Base-by-base conservation (phyloP, 2,113 vertebrate species). In the Nanorana parkeri region DNA sequence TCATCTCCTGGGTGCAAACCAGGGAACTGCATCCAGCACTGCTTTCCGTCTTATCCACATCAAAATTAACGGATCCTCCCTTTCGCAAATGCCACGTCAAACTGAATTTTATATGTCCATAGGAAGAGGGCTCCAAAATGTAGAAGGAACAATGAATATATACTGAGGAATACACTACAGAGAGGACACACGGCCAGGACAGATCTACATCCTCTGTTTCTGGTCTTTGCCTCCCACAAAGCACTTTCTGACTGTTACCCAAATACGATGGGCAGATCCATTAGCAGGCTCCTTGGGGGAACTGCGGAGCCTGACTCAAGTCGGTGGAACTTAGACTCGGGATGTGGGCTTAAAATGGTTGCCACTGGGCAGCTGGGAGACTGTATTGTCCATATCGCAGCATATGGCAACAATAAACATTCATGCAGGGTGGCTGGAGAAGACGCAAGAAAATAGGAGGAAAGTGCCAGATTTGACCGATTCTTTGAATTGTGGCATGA, bases 221-320 rank as follows among this genome's bases (percentile, higher is more conserved):
- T 24, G 79, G 79, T n/a, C 54, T 51, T 10, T 0, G 67, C 55
- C 64, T 81, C 61, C 29, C 69, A 23, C 13, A 21, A 55, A 66
- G 79, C 79, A 81, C 79, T 74, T 80, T 71, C 55, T 24, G 41
- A 80, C 68, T 81, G 17, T 72, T 74, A 74, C 68, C 60, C 32
- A 73, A 24, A 52, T 23, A 74, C 41, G 66, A 41, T 41, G 68
- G 68, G 55, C 68, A 23, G 60, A 66, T 28, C 21, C n/a, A 1
- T 66, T 26, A 54, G 23, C 41, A 77, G 74, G 68, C 51, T 10
- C 23, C 24, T 56, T 47, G 17, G 16, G 17, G 68, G 17, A n/a
- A n/a, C n/a, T n/a, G n/a, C n/a, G n/a, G n/a, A n/a, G n/a, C n/a
- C n/a, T n/a, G n/a, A n/a, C n/a, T n/a, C 23, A 29, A 26, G 69